phyloP scores from a whole-genome alignment of 2,888 invertebrate genomes.

The Chrysina gloriosa region DNA sequence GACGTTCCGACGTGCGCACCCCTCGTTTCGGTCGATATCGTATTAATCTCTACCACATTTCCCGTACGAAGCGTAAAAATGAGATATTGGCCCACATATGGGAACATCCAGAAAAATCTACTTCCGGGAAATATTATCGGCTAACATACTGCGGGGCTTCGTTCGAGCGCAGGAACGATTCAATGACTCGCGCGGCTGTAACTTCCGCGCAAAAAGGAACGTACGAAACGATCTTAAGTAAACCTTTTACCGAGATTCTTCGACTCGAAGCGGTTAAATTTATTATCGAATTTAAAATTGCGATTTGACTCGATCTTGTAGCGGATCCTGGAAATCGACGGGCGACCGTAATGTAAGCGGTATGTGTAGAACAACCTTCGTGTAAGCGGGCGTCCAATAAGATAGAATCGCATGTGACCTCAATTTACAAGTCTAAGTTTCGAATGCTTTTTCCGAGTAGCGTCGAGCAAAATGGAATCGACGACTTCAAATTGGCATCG shows the following conservation, averaged over 20 bases:
- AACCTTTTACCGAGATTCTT: not conserved
- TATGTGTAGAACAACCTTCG: not conserved
- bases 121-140: no score
- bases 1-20: not conserved
- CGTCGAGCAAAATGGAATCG: not conserved
- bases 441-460: not conserved
- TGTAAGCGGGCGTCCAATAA: not conserved
- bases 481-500: constrained; percentile 1
- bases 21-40: constrained; percentile 51
- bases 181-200: not conserved
- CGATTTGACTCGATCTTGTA: not conserved
- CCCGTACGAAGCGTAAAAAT: constrained; percentile 57
- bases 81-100: constrained; percentile 48
- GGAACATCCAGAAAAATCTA: constrained; percentile 40
- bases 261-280: not conserved
- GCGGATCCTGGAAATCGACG: no score
- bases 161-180: not conserved
- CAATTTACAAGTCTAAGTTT: constrained; percentile 20
- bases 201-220: not conserved
- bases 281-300: not conserved
- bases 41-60: constrained; percentile 58
- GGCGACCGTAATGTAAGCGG: not conserved
- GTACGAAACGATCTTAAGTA: not conserved
- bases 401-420: not conserved
- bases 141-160: not conserved